Conservation (phyloP, 2,113 vertebrate genomes). For the Suncus etruscus region DNA sequence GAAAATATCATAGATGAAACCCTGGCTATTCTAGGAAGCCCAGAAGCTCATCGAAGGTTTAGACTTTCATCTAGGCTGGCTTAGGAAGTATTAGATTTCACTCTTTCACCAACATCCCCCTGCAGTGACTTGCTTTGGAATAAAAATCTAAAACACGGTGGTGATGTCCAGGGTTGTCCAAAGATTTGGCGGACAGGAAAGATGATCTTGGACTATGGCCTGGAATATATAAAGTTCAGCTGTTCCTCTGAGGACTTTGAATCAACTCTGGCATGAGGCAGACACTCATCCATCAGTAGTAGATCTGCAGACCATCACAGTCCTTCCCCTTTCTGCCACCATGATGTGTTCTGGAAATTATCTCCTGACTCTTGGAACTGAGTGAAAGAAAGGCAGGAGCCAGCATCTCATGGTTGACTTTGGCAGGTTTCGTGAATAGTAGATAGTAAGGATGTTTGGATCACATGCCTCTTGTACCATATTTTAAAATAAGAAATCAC, state of each 20-base stretch:
- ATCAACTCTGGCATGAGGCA: neutral
- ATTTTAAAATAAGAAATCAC: neutral
- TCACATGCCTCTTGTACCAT: neutral
- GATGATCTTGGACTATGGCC: neutral
- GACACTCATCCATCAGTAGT: neutral
- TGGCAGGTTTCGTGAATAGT: too few species aligned
- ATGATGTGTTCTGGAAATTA: neutral
- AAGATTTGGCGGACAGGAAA: neutral
- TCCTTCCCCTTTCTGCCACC: neutral
- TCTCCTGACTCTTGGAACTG: neutral
- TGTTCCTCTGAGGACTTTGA: neutral
- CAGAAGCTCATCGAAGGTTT: neutral
- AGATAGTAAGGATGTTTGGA: neutral
- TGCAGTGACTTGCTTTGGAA: neutral
- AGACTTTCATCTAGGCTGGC: neutral
- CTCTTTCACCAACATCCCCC: neutral
- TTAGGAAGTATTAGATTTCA: neutral
- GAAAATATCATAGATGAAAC: neutral
- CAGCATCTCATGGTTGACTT: neutral
- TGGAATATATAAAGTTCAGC: neutral
- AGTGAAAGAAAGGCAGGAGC: neutral
- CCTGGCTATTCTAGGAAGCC: neutral
- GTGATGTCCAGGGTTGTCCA: neutral
- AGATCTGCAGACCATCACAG: neutral
- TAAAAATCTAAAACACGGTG: neutral